phyloP scores from a whole-genome alignment of 1,140 invertebrate genomes.

The Paramacrobiotus metropolitanus region DNA sequence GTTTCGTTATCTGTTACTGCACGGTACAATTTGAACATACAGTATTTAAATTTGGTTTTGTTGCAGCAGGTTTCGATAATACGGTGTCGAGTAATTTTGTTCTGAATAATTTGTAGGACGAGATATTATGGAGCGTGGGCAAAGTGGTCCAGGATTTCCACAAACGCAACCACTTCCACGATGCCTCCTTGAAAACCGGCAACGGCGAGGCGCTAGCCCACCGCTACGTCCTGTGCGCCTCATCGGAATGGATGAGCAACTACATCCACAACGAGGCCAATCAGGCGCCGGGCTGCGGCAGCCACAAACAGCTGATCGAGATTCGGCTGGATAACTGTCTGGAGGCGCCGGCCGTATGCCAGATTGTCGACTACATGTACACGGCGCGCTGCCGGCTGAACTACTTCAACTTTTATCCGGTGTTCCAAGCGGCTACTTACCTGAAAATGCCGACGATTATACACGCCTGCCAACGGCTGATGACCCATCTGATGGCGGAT shows the following conservation, averaged over 20 bases:
- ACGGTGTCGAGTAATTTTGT: no score
- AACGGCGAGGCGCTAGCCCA: neutral
- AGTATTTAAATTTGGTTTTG: no score
- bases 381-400: neutral
- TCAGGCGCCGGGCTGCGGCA: neutral
- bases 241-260: neutral
- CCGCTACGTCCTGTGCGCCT: neutral
- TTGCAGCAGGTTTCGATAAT: no score
- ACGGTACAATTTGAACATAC: no score
- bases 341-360: neutral
- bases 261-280: no score
- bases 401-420: neutral
- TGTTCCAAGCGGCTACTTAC: neutral
- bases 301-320: neutral
- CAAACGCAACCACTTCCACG: neutral
- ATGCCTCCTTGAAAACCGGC: neutral
- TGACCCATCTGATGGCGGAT: neutral
- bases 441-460: neutral
- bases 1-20: no score
- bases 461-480: neutral
- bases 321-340: neutral
- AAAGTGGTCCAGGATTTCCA: neutral
- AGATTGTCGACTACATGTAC: conserved; percentile 1
- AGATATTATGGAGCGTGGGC: neutral
- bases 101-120: no score